Conservation (phyloP, 2,797 vertebrate species). For the Mionectes olivaceus region DNA sequence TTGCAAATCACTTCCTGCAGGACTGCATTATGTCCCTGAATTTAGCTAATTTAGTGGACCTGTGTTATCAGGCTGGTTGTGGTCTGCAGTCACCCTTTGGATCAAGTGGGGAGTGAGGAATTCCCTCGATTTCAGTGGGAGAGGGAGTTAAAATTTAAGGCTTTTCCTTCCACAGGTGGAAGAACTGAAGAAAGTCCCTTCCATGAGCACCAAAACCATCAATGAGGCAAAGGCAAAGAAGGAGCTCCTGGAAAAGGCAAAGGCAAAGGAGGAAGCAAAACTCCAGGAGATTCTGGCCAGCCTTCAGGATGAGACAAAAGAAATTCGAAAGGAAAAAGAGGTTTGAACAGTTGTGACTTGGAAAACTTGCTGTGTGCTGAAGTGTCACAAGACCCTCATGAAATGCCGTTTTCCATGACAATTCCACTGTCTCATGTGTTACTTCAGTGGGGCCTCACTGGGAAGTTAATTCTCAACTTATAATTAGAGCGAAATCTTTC, state of each 20-base stretch:
- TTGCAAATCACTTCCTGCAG: neutral
- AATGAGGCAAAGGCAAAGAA: slow-evolving; percentile 82
- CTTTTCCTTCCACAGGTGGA: slow-evolving; percentile 80
- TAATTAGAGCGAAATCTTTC: neutral
- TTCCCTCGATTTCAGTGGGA: fast-evolving
- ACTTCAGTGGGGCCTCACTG: neutral
- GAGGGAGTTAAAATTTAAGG: neutral
- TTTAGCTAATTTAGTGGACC: no score
- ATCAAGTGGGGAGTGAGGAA: neutral
- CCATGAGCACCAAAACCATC: slow-evolving; percentile 84
- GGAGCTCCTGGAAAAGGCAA: slow-evolving; percentile 85
- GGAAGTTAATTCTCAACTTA: neutral
- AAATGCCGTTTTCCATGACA: neutral
- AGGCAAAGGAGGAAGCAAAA: slow-evolving; percentile 87
- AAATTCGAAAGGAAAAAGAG: slow-evolving; percentile 92
- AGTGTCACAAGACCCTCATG: no score
- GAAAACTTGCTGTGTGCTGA: neutral
- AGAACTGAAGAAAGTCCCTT: slow-evolving; percentile 84
- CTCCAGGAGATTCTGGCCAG: slow-evolving; percentile 89
- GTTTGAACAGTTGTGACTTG: slow-evolving; percentile 71
- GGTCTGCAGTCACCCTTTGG: neutral
- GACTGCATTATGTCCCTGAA: neutral
- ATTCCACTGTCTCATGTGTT: fast-evolving
- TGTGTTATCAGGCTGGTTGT: neutral
- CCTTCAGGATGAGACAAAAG: slow-evolving; percentile 92